These are phyloP conservation scores for Protomyctophum bolini DNA, from an alignment of 2,113 vertebrate genomes.

Conservation along the genomic window DNA sequence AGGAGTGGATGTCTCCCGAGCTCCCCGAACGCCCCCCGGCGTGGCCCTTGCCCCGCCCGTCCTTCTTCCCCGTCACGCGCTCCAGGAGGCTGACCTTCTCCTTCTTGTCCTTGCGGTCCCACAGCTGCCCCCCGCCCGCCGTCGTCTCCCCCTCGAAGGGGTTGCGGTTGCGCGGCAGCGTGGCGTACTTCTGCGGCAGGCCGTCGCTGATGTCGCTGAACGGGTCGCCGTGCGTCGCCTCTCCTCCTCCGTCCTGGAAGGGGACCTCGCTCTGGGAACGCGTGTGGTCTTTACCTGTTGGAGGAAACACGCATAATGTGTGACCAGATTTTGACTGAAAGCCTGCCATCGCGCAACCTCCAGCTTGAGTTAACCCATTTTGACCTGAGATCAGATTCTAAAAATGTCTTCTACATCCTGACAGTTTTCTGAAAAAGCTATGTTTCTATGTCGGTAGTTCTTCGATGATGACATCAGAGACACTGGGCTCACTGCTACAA, in stretches of 20 bases:
- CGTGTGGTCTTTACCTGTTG: slow-evolving; percentile 73
- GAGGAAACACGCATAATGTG: too few relatives aligned
- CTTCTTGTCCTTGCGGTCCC: slow-evolving; percentile 92
- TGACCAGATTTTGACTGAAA: too few relatives aligned
- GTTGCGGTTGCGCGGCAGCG: slow-evolving; percentile 96
- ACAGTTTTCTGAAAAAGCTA: too few relatives aligned
- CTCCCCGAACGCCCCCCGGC: slow-evolving; percentile 80
- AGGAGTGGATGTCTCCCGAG: slow-evolving; percentile 85
- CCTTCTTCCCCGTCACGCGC: slow-evolving; percentile 95
- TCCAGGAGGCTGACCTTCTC: slow-evolving; percentile 96
- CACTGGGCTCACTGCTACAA: too few relatives aligned
- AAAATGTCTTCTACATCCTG: too few relatives aligned
- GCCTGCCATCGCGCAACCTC: too few relatives aligned
- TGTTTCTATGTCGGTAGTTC: too few relatives aligned
- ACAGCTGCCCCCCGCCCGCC: slow-evolving; percentile 67
- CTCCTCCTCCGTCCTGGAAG: slow-evolving; percentile 74
- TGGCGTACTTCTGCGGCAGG: slow-evolving; percentile 96
- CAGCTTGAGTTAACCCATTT: too few relatives aligned
- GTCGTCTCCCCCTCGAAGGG: slow-evolving; percentile 87
- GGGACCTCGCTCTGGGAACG: slow-evolving; percentile 88
- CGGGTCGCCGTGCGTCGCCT: slow-evolving; percentile 84
- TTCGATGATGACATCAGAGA: too few relatives aligned
- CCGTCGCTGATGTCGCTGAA: slow-evolving; percentile 87
- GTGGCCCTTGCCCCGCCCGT: slow-evolving; percentile 85
- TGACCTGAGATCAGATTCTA: too few relatives aligned